Conservation (phyloP, 1,140 invertebrate genomes). For the Drosophila grimshawi region DNA sequence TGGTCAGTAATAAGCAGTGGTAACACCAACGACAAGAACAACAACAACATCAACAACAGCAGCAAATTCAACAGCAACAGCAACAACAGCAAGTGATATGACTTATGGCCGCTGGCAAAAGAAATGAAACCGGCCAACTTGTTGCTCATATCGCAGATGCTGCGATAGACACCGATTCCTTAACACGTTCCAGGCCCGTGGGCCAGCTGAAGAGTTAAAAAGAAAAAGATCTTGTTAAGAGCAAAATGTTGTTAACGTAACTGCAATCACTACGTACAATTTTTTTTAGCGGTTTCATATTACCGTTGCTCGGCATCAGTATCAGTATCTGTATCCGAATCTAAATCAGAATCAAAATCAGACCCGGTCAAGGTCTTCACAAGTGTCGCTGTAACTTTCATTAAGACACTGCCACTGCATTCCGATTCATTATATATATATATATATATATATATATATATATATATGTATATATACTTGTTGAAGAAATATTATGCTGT, state of each 20-base stretch:
- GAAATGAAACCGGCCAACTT: conserved; percentile 50
- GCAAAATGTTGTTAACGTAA: conserved; percentile 74
- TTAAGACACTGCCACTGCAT: conserved; percentile 13
- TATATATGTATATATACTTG: background rate
- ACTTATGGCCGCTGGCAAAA: conserved; percentile 49
- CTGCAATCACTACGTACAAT: conserved; percentile 51
- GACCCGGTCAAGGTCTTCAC: conserved; percentile 70
- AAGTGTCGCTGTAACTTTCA: conserved; percentile 47
- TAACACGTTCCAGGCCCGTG: conserved; percentile 60
- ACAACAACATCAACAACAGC: conserved; percentile 1
- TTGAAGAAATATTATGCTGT: background rate
- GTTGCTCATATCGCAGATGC: conserved; percentile 49
- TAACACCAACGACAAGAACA: conserved; percentile 5
- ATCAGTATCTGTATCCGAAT: background rate
- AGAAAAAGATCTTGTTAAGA: conserved; percentile 63
- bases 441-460: background rate
- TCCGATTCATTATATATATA: background rate
- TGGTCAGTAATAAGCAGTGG: conserved; percentile 66
- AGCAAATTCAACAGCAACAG: conserved; percentile 10
- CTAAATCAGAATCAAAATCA: background rate
- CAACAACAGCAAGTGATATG: conserved; percentile 34
- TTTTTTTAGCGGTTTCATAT: conserved; percentile 72
- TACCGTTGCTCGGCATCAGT: conserved; percentile 61
- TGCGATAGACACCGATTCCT: conserved; percentile 66
- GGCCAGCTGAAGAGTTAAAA: conserved; percentile 1